A percentile compares a stretch with the other conserved stretches of the same genome.
These are phyloP conservation scores for Xiphorhynchus elegans DNA, from an alignment of 2,113 vertebrate species.

Conservation along the genomic window DNA sequence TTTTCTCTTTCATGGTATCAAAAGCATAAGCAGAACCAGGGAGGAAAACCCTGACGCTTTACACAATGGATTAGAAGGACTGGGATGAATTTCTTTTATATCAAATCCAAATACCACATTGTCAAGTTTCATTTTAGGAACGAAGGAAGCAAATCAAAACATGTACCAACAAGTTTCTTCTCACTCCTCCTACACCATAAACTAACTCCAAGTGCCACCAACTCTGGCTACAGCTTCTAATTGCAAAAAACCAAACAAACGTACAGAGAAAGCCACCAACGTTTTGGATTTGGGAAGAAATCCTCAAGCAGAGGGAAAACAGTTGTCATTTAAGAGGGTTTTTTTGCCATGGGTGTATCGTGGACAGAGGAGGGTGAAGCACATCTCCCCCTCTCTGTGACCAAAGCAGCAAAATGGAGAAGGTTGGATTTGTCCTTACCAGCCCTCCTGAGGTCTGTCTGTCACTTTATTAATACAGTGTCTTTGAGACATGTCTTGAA, in stretches of 20 bases:
- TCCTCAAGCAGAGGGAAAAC: neutral
- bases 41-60: neutral
- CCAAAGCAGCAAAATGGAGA: neutral
- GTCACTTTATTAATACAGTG: neutral
- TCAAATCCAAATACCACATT: neutral
- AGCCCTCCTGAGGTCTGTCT: neutral
- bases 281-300: neutral
- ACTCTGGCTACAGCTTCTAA: neutral
- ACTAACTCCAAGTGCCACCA: neutral
- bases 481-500: neutral
- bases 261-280: accelerated
- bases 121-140: neutral
- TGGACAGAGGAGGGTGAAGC: neutral
- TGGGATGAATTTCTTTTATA: neutral
- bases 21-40: neutral
- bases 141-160: slow-evolving; percentile 7
- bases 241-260: neutral
- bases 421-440: neutral
- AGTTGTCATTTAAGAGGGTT: neutral
- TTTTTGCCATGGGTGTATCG: neutral
- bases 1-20: neutral
- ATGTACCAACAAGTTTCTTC: neutral
- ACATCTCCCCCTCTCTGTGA: neutral
- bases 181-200: neutral
- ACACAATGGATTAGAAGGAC: neutral